Conservation (phyloP, 2,113 vertebrate genomes). For the Reinhardtius hippoglossoides region DNA sequence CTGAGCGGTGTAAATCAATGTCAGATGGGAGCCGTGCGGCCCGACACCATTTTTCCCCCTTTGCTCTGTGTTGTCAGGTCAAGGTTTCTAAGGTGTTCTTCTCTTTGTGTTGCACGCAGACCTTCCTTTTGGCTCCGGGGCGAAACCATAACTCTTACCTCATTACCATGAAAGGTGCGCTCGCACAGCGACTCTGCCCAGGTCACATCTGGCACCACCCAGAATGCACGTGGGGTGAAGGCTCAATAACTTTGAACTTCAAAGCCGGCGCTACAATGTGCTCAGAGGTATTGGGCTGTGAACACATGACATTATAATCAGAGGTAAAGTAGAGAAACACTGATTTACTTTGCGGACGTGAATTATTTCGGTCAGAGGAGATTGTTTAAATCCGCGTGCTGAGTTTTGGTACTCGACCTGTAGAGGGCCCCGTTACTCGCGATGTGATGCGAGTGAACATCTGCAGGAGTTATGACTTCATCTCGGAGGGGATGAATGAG, state of each 20-base stretch:
- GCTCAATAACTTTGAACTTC: constrained; percentile 69
- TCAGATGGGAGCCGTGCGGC: constrained; percentile 35
- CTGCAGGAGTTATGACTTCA: constrained; percentile 63
- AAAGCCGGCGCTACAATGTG: constrained; percentile 44
- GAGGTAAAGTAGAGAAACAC: background rate
- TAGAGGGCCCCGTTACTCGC: constrained; percentile 38
- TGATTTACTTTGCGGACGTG: too few relatives aligned
- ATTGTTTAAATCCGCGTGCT: too few relatives aligned
- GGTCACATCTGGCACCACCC: constrained; percentile 76
- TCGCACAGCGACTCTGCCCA: constrained; percentile 58
- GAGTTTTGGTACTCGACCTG: constrained; percentile 32
- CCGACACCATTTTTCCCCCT: background rate
- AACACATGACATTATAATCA: background rate
- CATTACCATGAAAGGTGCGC: constrained; percentile 73
- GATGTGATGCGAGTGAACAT: constrained; percentile 42
- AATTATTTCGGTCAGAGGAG: too few relatives aligned
- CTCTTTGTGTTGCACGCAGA: constrained; percentile 62
- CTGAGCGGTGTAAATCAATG: constrained; percentile 20
- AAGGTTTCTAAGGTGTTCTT: constrained; percentile 59
- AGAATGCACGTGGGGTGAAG: constrained; percentile 14
- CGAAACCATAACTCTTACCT: constrained; percentile 67
- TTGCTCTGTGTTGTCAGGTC: constrained; percentile 45
- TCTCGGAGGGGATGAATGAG: constrained; percentile 50
- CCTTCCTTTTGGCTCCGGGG: constrained; percentile 47
- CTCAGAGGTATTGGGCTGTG: background rate